These are phyloP conservation scores for Clarias pachynema DNA, from an alignment of 2,797 vertebrate genomes.

Conservation along the genomic window DNA sequence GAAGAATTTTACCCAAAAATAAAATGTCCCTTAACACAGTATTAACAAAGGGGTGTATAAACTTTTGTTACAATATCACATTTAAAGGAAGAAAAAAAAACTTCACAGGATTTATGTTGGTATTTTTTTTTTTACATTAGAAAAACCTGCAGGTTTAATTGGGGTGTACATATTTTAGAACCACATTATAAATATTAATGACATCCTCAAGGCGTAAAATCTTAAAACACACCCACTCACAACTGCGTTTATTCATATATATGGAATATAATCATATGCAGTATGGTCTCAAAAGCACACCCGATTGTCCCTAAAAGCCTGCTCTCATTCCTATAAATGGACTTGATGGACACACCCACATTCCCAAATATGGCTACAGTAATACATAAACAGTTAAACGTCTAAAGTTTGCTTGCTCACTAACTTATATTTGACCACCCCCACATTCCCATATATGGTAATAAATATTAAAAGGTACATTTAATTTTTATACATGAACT, in stretches of 20 bases:
- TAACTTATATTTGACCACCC: background rate
- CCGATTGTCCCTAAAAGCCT: background rate
- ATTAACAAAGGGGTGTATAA: background rate
- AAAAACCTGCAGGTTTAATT: background rate
- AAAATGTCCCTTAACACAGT: background rate
- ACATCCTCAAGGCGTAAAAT: background rate
- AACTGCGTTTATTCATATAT: background rate
- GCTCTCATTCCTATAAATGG: background rate
- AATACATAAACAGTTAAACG: background rate
- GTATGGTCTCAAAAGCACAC: background rate
- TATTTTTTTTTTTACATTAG: background rate
- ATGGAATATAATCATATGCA: background rate
- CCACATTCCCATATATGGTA: background rate
- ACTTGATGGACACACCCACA: background rate
- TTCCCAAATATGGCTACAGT: background rate
- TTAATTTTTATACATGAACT: background rate
- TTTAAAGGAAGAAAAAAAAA: background rate
- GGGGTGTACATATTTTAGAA: background rate
- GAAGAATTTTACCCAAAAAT: too few species aligned
- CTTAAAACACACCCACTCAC: background rate
- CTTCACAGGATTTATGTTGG: background rate
- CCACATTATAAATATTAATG: background rate
- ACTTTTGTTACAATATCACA: background rate
- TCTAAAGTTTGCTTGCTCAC: background rate
- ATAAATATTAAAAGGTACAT: background rate